A percentile compares a stretch with the other conserved stretches of the same genome.
Evolutionary conservation across 30 jellyfish, hydroid and myxozoan genomes (phyloP).

Genomic region (Pelagia noctiluca): DNA sequence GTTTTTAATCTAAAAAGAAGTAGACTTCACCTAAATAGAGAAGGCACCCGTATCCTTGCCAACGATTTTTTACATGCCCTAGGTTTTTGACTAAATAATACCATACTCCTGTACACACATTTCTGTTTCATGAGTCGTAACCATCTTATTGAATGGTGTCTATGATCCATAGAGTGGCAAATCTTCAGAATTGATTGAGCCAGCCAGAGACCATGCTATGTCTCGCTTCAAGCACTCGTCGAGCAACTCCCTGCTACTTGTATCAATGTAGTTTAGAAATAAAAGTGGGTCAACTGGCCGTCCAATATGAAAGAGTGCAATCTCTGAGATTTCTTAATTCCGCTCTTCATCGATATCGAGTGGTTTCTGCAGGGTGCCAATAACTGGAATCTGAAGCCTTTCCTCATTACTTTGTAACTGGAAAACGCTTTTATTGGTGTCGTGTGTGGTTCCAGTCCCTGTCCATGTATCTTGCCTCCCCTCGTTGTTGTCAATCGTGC

Average conservation of each 20-base stretch:
- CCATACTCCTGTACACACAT: conserved; percentile 42
- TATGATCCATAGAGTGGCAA: not conserved
- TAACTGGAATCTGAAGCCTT: too few relatives aligned
- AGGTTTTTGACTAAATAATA: too few relatives aligned
- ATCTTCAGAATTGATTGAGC: not conserved
- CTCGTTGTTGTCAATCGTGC: too few relatives aligned
- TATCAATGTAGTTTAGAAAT: not conserved
- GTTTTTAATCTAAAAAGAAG: too few relatives aligned
- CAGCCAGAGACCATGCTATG: not conserved
- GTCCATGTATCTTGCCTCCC: not conserved
- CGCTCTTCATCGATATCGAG: not conserved
- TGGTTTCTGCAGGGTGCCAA: not conserved
- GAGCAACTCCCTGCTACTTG: not conserved
- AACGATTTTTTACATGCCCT: too few relatives aligned
- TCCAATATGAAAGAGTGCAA: not conserved
- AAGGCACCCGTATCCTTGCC: too few relatives aligned
- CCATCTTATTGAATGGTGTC: conserved; percentile 42
- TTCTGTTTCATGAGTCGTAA: not conserved
- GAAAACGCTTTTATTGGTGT: conserved; percentile 3
- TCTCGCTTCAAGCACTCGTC: conserved; percentile 1
- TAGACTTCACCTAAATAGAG: too few relatives aligned
- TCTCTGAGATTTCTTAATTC: not conserved
- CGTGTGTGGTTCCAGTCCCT: conserved; percentile 5
- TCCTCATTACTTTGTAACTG: not conserved
- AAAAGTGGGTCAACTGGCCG: not conserved